Evolutionary conservation across 1,140 invertebrate genomes (phyloP), one percentile per base, ranked within the genome.

Genomic region (Plodia interpunctella): DNA sequence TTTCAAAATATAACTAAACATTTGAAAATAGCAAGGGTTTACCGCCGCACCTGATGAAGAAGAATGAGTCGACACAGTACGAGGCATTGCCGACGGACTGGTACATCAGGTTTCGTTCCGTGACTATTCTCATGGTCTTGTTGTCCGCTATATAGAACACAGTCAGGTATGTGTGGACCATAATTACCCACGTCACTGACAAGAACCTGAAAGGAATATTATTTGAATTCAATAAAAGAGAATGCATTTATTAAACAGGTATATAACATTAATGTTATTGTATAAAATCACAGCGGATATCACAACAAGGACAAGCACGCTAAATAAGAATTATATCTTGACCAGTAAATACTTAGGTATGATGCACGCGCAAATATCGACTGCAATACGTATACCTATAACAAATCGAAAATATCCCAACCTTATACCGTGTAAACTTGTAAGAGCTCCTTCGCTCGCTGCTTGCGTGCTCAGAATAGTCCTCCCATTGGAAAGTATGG

Each of bases 41-140:
- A 57, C 18, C 21, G 6, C 55, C 54, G 19, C 57, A 88, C 94
- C 95, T 96, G 66, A 97, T 96, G 77, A 97, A 96, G 88, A 98
- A 98, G 90, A 98, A 98, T 5, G 96, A 96, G 81, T 97, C 96
- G 15, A 98, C 97, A 38, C 96, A 96, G 78, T 97, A 96, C 2
- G 95, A 96, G 4, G 96, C 97, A 82, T 97, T 97, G 56, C 95
- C 94, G 59, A 97, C 94, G 6, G 95, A 95, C 82, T 96, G 95
- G 78, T 95, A 96, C 88, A 94, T 92, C 72, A 96, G 94, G 68
- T 94, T 94, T 57, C 94, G 91, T 78, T 97, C 95, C 2, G 94
- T 94, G 64, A 96, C 91, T 1, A 92, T 92, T 58, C 95, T 91
- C 72, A 94, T 87, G n/a, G 92, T 94, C 91, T 96, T 94, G 83